Conservation (phyloP, 1,140 invertebrate species). For the Drosophila orena region DNA sequence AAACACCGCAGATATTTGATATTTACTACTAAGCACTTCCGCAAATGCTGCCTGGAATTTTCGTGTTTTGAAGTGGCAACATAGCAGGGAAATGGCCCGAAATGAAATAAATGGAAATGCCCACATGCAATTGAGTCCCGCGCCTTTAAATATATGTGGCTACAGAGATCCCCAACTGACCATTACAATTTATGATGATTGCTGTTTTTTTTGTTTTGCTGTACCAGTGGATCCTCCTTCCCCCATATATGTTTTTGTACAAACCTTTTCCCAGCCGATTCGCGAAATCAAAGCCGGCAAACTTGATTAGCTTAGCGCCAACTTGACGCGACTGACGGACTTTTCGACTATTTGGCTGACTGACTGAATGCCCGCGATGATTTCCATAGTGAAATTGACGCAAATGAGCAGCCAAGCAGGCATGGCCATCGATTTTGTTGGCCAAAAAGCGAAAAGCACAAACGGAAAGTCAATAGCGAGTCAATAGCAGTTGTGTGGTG, state of each 20-base stretch:
- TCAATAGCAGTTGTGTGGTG: slow-evolving; percentile 11
- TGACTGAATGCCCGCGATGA: slow-evolving; percentile 34
- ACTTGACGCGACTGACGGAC: slow-evolving; percentile 43
- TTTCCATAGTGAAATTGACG: slow-evolving; percentile 71
- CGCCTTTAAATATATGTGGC: slow-evolving; percentile 22
- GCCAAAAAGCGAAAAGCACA: slow-evolving; percentile 27
- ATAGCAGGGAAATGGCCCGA: slow-evolving; percentile 33
- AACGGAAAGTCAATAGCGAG: slow-evolving; percentile 22
- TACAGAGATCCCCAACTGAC: slow-evolving; percentile 61
- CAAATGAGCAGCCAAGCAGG: slow-evolving; percentile 62
- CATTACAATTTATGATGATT: slow-evolving; percentile 82
- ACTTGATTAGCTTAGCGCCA: slow-evolving; percentile 77
- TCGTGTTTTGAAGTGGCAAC: slow-evolving; percentile 47
- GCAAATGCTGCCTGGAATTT: slow-evolving; percentile 11
- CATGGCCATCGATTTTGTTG: slow-evolving; percentile 61
- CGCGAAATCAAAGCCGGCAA: slow-evolving; percentile 45
- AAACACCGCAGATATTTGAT: slow-evolving; percentile 17
- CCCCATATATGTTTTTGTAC: not conserved
- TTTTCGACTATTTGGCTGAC: slow-evolving; percentile 27
- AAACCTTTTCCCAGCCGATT: slow-evolving; percentile 5
- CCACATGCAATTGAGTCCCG: slow-evolving; percentile 38
- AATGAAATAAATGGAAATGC: slow-evolving; percentile 48
- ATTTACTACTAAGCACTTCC: slow-evolving; percentile 32
- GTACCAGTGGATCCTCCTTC: not conserved
- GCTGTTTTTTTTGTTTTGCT: slow-evolving; percentile 39